A percentile compares a stretch with the other conserved stretches of the same genome.
phyloP scores from a whole-genome alignment of 2,888 invertebrate species.

The Pecten maximus region DNA sequence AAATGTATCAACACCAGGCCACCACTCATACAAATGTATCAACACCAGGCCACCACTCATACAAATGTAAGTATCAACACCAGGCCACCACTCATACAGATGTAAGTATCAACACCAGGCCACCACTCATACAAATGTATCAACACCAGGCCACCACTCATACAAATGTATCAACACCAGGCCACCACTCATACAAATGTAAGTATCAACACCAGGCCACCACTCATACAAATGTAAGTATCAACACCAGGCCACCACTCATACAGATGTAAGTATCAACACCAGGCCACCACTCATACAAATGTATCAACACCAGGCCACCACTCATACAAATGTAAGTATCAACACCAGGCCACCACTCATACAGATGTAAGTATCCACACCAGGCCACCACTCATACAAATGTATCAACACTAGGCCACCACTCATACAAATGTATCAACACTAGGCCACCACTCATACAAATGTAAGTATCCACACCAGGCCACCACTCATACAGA shows the following conservation, averaged over 20 bases:
- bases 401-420: neutral
- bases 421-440: neutral
- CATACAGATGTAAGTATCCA: too few species aligned
- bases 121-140: neutral
- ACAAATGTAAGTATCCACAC: slow-evolving; percentile 55
- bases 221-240: neutral
- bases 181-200: too few species aligned
- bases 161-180: neutral
- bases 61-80: slow-evolving; percentile 47
- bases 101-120: slow-evolving; percentile 63
- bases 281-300: too few species aligned
- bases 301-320: too few species aligned
- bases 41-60: neutral
- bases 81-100: slow-evolving; percentile 65
- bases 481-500: too few species aligned
- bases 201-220: too few species aligned
- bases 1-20: too few species aligned
- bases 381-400: too few species aligned
- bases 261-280: too few species aligned
- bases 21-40: neutral
- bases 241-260: too few species aligned
- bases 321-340: too few species aligned
- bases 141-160: neutral
- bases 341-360: too few species aligned
- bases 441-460: slow-evolving; percentile 62